A percentile compares a stretch with the other conserved stretches of the same genome.
Conservation (phyloP, 2,113 vertebrate genomes). For the Axis porcinus region DNA sequence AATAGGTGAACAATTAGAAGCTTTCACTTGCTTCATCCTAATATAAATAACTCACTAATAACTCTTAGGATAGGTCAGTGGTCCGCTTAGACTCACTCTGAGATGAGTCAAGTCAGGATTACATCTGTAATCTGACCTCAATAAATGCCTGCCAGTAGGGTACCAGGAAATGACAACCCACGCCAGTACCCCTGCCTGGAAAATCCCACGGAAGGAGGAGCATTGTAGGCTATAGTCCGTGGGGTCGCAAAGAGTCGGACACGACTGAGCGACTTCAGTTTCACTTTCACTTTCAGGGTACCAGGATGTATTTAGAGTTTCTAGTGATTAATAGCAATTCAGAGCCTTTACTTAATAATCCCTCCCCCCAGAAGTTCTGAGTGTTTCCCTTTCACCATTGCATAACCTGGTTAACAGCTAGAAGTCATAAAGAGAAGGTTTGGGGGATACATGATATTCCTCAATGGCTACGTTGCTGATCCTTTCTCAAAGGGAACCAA, state of each 20-base stretch:
- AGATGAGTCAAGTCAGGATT: not conserved
- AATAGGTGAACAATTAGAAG: not conserved
- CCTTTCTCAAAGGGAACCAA: not conserved
- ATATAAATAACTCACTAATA: not conserved
- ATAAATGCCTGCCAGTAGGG: not conserved
- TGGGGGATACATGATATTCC: not conserved
- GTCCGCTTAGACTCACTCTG: not conserved
- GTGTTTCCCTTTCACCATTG: not conserved
- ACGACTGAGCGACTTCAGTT: not conserved
- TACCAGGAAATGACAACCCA: not conserved
- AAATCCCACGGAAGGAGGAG: not conserved
- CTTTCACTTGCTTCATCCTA: not conserved
- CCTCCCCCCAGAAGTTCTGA: not conserved
- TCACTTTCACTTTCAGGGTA: not conserved
- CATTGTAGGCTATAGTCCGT: not conserved
- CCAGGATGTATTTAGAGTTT: not conserved
- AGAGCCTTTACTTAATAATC: not conserved
- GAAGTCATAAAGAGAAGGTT: not conserved
- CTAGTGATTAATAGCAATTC: not conserved
- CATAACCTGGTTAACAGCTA: not conserved
- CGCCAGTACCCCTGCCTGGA: not conserved
- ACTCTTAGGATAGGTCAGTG: not conserved
- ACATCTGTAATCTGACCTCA: not conserved
- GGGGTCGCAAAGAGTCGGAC: not conserved
- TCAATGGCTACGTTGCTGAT: not conserved